Conservation (phyloP, 2,113 vertebrate species). For the Nothoprocta pentlandii region DNA sequence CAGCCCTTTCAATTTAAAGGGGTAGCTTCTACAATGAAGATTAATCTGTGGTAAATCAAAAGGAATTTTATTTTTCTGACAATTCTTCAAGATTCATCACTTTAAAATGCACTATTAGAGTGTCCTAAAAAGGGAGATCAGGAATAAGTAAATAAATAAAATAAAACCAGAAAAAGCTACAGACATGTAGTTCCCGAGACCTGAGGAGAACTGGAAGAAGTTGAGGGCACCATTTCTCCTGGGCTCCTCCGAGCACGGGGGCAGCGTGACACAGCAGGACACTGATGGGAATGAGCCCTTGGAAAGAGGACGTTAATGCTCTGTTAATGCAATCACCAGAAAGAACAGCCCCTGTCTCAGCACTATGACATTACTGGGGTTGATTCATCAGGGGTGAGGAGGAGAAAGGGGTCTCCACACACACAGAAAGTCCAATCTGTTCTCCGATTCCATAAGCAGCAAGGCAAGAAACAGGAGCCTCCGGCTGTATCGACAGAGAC, state of each 20-base stretch:
- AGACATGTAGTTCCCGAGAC: neutral
- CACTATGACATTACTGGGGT: neutral
- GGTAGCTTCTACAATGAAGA: neutral
- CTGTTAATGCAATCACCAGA: neutral
- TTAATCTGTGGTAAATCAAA: neutral
- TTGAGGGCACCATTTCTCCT: neutral
- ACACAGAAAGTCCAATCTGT: neutral
- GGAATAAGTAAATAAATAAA: neutral
- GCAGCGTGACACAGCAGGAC: neutral
- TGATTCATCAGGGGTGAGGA: neutral
- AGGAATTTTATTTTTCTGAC: neutral
- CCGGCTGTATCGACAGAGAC: neutral
- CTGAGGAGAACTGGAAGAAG: neutral
- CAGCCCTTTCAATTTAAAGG: neutral
- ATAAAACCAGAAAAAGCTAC: fast-evolving
- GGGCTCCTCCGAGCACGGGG: fast-evolving
- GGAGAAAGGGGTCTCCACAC: neutral
- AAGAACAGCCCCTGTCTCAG: neutral
- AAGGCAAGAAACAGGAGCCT: neutral
- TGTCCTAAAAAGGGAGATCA: neutral
- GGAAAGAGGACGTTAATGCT: neutral
- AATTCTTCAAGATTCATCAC: neutral
- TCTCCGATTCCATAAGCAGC: neutral
- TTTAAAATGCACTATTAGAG: neutral
- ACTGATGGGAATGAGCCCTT: neutral